phyloP scores from a whole-genome alignment of 2,888 invertebrate genomes.

The Steinernema carpocapsae region DNA sequence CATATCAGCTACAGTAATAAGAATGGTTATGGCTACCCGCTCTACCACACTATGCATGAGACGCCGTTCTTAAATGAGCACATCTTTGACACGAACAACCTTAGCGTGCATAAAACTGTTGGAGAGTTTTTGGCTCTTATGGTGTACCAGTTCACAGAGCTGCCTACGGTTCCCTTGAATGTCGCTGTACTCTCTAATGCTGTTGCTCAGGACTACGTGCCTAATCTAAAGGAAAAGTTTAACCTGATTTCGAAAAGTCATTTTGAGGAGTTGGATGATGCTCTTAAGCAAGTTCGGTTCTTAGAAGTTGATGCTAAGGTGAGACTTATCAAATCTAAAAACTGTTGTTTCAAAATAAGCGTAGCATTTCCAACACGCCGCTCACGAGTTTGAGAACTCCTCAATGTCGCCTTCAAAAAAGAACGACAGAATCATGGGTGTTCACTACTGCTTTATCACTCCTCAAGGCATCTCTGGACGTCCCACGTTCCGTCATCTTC shows the following conservation, averaged over 20 bases:
- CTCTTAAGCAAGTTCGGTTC: neutral
- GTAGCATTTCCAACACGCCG: neutral
- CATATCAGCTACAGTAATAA: conserved; percentile 60
- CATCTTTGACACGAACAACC: conserved; percentile 60
- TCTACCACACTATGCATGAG: conserved; percentile 68
- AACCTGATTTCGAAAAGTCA: neutral
- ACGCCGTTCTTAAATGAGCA: conserved; percentile 66
- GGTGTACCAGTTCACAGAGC: conserved; percentile 69
- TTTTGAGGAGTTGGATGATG: neutral
- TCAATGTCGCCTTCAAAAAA: neutral
- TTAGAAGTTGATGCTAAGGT: neutral
- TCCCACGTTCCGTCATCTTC: conserved; percentile 20
- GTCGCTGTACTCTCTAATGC: conserved; percentile 36
- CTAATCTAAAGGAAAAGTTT: neutral
- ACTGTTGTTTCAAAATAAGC: neutral
- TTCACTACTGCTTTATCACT: conserved; percentile 14
- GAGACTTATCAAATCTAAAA: neutral
- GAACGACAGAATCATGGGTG: neutral
- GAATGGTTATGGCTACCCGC: conserved; percentile 56
- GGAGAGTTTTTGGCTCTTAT: conserved; percentile 70
- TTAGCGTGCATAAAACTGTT: conserved; percentile 68
- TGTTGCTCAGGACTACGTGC: neutral
- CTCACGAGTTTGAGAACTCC: neutral
- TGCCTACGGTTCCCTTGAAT: conserved; percentile 70
- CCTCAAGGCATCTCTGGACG: conserved; percentile 5